A percentile compares a stretch with the other conserved stretches of the same genome.
Evolutionary conservation across 2,888 invertebrate species (phyloP).

Genomic region (Eupeodes luniger): DNA sequence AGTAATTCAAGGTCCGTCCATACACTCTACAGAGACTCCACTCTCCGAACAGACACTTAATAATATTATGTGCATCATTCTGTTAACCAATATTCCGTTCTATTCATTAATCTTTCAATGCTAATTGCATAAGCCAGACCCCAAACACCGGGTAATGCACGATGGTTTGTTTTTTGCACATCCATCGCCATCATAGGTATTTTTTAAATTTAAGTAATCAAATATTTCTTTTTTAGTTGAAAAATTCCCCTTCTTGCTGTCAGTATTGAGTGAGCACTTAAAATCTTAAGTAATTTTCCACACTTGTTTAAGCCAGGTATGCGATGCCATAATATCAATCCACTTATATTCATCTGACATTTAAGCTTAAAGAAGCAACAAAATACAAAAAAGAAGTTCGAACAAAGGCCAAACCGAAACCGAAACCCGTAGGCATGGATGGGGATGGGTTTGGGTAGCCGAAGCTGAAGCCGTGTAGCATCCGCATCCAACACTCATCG

Average conservation of each 20-base stretch:
- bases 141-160: conserved; percentile 16
- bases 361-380: conserved; percentile 43
- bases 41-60: background rate
- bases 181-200: conserved; percentile 5
- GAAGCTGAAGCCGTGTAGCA: conserved; percentile 23
- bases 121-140: conserved; percentile 59
- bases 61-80: conserved; percentile 32
- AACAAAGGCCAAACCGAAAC: conserved; percentile 62
- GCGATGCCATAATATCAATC: conserved; percentile 49
- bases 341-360: conserved; percentile 64
- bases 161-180: conserved; percentile 6
- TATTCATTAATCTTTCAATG: conserved; percentile 58
- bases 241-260: conserved; percentile 41
- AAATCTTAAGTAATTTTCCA: conserved; percentile 66
- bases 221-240: conserved; percentile 34
- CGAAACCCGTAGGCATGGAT: conserved; percentile 12
- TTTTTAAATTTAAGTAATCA: conserved; percentile 58
- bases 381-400: conserved; percentile 26
- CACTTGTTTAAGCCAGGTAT: conserved; percentile 58
- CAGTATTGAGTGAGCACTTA: conserved; percentile 14
- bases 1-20: background rate
- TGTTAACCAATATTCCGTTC: conserved; percentile 45
- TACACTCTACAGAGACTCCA: background rate
- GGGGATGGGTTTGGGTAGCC: conserved; percentile 15
- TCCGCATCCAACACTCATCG: conserved; percentile 55